Conservation (phyloP, 1,140 invertebrate genomes). For the Danaus plexippus region DNA sequence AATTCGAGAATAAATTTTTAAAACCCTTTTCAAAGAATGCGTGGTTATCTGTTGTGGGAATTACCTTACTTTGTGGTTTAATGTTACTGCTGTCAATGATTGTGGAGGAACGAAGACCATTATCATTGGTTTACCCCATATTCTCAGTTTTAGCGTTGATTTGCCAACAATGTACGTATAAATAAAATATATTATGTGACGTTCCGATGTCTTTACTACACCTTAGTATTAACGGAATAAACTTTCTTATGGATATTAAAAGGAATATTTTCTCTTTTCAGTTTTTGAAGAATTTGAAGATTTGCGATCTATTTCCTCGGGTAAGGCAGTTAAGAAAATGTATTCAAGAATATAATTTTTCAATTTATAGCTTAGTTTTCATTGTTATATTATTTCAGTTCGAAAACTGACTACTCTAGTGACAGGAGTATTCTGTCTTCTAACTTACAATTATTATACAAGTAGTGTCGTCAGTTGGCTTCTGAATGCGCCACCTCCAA, state of each 20-base stretch:
- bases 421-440: conserved; percentile 43
- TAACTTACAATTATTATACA: conserved; percentile 65
- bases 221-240: background rate
- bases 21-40: conserved; percentile 32
- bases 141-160: conserved; percentile 48
- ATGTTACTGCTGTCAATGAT: conserved; percentile 34
- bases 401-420: conserved; percentile 46
- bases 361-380: background rate
- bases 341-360: background rate
- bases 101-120: conserved; percentile 27
- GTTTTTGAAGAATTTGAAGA: conserved; percentile 46
- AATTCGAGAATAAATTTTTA: conserved; percentile 55
- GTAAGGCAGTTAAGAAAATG: conserved; percentile 6
- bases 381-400: conserved; percentile 23
- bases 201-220: too few relatives aligned
- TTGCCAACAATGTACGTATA: conserved; percentile 54
- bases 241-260: background rate
- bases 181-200: background rate
- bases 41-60: conserved; percentile 35
- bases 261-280: conserved; percentile 23
- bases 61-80: conserved; percentile 28
- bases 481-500: conserved; percentile 48
- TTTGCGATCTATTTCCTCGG: conserved; percentile 10
- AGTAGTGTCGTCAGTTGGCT: conserved; percentile 64
- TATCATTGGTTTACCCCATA: conserved; percentile 32